These are phyloP conservation scores for Lumbricus terrestris DNA, from an alignment of 2,888 invertebrate genomes.

Conservation along the genomic window DNA sequence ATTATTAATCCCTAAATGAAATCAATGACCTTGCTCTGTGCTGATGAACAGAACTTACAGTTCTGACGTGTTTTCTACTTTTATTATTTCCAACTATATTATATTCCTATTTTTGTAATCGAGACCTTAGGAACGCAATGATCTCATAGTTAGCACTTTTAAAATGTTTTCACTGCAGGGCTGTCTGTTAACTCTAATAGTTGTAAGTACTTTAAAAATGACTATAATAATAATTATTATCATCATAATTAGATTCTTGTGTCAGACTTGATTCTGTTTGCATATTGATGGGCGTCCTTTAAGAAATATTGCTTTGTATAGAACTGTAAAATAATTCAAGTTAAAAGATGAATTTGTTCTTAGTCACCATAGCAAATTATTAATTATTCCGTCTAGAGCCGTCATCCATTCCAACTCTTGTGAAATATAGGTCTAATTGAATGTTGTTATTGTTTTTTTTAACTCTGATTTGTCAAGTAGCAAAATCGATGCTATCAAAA, in stretches of 20 bases:
- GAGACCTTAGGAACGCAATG: background rate
- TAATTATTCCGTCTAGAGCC: too few relatives aligned
- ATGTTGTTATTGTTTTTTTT: too few relatives aligned
- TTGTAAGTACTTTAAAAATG: background rate
- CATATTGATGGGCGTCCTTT: background rate
- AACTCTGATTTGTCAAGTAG: background rate
- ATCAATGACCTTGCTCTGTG: background rate
- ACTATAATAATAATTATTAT: too few relatives aligned
- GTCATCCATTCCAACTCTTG: too few relatives aligned
- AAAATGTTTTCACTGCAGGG: background rate
- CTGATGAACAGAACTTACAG: background rate
- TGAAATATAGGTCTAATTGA: too few relatives aligned
- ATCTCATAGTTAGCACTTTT: background rate
- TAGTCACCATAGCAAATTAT: too few relatives aligned
- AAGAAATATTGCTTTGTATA: too few relatives aligned
- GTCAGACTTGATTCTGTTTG: background rate
- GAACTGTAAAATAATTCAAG: too few relatives aligned
- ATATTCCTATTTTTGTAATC: background rate
- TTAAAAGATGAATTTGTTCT: too few relatives aligned
- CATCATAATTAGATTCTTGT: background rate
- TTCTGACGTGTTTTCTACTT: background rate
- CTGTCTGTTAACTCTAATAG: background rate
- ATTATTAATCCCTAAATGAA: background rate
- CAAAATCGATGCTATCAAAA: background rate
- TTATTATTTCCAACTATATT: background rate